Percentiles rank a stretch among this genome's conserved stretches.
phyloP scores from a whole-genome alignment of 1,140 invertebrate genomes.

The Tribolium castaneum region DNA sequence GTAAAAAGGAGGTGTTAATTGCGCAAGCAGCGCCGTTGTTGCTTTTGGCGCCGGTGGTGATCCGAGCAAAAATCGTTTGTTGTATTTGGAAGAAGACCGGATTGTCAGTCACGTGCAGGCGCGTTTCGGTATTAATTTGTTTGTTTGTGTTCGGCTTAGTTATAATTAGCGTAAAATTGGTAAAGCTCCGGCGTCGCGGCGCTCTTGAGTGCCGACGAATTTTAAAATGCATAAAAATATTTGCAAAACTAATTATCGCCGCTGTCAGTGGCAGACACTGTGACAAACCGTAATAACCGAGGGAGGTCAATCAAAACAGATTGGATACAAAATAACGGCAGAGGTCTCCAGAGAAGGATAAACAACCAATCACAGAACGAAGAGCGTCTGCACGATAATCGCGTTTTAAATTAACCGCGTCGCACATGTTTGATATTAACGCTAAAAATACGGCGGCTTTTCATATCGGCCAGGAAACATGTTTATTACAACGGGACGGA shows the following conservation, averaged over 20 bases:
- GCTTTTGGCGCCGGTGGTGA: neutral
- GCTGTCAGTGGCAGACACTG: conserved; percentile 43
- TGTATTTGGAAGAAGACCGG: neutral
- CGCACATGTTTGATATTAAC: conserved; percentile 46
- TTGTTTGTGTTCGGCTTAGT: conserved; percentile 40
- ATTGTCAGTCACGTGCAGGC: conserved; percentile 22
- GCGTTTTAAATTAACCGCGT: conserved; percentile 50
- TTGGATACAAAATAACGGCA: conserved; percentile 48
- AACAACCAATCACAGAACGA: neutral
- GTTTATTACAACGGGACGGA: conserved; percentile 26
- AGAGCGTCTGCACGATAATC: conserved; percentile 38
- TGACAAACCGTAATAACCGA: conserved; percentile 46
- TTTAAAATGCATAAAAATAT: conserved; percentile 36
- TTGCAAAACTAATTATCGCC: conserved; percentile 45
- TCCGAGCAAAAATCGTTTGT: neutral
- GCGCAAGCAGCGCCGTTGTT: neutral
- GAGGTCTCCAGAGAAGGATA: conserved; percentile 43
- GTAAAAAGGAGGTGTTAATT: neutral
- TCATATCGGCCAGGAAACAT: conserved; percentile 38
- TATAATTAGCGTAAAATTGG: conserved; percentile 42
- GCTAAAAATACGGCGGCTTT: conserved; percentile 44
- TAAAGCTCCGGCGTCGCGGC: conserved; percentile 22
- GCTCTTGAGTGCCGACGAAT: conserved; percentile 3
- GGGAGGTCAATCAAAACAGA: conserved; percentile 46
- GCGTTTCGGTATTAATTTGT: conserved; percentile 30